Evolutionary conservation across 2,113 vertebrate species (phyloP).

Genomic region (Poeciliopsis prolifica): DNA sequence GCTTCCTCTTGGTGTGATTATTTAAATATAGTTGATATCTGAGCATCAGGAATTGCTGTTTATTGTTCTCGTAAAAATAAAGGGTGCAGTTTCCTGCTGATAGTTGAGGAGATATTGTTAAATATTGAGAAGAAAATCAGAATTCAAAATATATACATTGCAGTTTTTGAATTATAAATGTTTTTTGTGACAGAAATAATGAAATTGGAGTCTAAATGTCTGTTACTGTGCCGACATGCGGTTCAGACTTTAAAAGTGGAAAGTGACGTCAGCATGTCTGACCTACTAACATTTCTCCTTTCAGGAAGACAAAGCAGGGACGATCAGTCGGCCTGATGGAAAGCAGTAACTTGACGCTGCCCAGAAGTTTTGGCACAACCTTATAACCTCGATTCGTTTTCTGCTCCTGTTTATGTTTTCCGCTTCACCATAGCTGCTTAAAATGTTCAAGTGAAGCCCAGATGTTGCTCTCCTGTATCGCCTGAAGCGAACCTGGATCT

Average conservation of each 20-base stretch:
- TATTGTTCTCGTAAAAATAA: not conserved
- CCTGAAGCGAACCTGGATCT: too few species aligned
- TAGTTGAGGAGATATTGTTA: not conserved
- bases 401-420: not conserved
- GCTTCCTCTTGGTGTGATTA: not conserved
- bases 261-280: not conserved
- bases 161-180: not conserved
- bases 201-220: not conserved
- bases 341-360: not conserved
- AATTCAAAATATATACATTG: not conserved
- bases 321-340: not conserved
- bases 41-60: not conserved
- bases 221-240: not conserved
- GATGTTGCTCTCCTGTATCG: too few species aligned
- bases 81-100: not conserved
- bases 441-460: too few species aligned
- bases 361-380: not conserved
- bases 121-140: not conserved
- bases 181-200: not conserved
- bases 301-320: not conserved
- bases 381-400: not conserved
- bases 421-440: too few species aligned
- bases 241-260: not conserved
- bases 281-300: constrained; percentile 4
- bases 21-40: not conserved